Conservation (phyloP, 2,888 invertebrate species). For the Leptothorax acervorum region DNA sequence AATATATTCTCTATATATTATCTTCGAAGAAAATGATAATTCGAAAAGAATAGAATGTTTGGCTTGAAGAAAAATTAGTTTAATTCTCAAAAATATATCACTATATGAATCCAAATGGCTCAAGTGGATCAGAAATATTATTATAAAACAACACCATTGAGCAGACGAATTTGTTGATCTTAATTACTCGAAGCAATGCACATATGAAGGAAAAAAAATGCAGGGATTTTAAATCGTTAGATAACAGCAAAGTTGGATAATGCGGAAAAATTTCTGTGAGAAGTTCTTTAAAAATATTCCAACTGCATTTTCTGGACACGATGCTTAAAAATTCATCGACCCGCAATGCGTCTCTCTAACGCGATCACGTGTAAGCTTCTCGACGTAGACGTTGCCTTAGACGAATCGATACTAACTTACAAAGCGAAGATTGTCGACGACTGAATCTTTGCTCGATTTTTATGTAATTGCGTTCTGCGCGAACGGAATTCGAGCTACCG, state of each 20-base stretch:
- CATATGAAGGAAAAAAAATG: background rate
- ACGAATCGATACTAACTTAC: constrained; percentile 60
- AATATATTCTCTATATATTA: background rate
- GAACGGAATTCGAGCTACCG: background rate
- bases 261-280: constrained; percentile 3
- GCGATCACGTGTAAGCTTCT: constrained; percentile 66
- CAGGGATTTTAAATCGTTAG: background rate
- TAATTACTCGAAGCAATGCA: background rate
- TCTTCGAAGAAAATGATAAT: background rate
- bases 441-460: constrained; percentile 52
- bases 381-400: constrained; percentile 11
- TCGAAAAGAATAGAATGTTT: background rate
- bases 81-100: background rate
- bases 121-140: background rate
- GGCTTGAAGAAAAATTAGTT: background rate
- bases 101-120: background rate
- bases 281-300: constrained; percentile 6
- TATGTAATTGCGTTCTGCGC: constrained; percentile 56
- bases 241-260: background rate
- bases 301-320: constrained; percentile 22
- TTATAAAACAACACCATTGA: background rate
- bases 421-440: constrained; percentile 29
- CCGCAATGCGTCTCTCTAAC: constrained; percentile 68
- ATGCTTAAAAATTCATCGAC: constrained; percentile 68
- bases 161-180: background rate